Percentiles rank a stretch among this genome's conserved stretches.
phyloP scores from a whole-genome alignment of 2,797 vertebrate genomes.

The Hydrophis major region DNA sequence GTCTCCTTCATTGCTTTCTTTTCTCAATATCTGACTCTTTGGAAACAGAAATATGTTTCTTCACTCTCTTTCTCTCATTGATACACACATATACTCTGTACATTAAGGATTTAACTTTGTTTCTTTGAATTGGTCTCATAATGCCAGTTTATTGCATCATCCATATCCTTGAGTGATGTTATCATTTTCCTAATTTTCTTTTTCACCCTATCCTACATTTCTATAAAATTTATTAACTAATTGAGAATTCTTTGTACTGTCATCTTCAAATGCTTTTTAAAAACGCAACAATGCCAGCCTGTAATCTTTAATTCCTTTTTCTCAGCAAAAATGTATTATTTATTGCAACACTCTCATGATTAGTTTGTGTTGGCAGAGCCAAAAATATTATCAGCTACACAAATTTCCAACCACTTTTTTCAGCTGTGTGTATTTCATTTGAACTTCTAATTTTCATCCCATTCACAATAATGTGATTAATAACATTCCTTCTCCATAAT shows the following conservation, averaged over 20 bases:
- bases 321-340: background rate
- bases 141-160: background rate
- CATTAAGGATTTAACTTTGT: background rate
- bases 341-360: background rate
- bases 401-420: background rate
- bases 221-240: background rate
- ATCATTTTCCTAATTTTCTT: background rate
- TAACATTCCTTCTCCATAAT: background rate
- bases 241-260: background rate
- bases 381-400: background rate
- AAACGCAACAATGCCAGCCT: background rate
- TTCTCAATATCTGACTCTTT: background rate
- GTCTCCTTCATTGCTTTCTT: background rate
- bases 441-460: background rate
- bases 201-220: background rate
- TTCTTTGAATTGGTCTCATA: background rate
- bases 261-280: background rate
- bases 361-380: background rate
- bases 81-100: background rate
- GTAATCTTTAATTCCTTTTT: background rate
- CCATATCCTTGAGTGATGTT: background rate
- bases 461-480: background rate
- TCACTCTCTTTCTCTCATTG: background rate
- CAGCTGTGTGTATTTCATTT: background rate
- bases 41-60: background rate